Evolutionary conservation across 2,888 invertebrate species (phyloP), one percentile per base, ranked within the genome.

Genomic region (Acrobasis suavella): DNA sequence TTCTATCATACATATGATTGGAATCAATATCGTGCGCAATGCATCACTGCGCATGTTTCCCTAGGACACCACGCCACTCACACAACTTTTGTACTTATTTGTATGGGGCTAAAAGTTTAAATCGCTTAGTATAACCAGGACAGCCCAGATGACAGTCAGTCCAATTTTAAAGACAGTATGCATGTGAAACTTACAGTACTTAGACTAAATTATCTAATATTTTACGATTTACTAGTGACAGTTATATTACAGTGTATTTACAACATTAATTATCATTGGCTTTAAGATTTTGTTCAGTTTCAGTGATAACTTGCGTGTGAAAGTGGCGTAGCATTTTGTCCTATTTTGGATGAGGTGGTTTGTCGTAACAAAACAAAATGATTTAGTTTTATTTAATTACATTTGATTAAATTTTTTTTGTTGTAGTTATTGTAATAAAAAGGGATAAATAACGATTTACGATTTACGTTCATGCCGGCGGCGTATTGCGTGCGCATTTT

Each of bases 1-100:
- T 81, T 72, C 78, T 72, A 76, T 75, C 80, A 75, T 83, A 85
- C 87, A 85, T 83, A 82, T 87, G 85, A 87, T 83, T 83, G 83
- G 80, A 88, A 91, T 91, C 91, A 87, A 91, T 91, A 91, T 82
- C 75, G 70, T 92, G 91, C 91, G 91, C 91, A 89, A 81, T 87
- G 85, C 85, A 87, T 80, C 84, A 91, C 75, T 83, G 90, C 91
- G 91, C 91, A 92, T 83, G 87, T 89, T 88, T 85, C 80, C 75
- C 81, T 80, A 77, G 75, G 68, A 74, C 62, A 59, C 62, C 49
- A 39, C 15, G 9, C 3, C n/a, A 15, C 51, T 17, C 65, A 72
- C 12, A 54, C 9, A 83, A 66, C 69, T 64, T 69, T 60, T 60
- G 67, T 77, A 69, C 42, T 70, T 83, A 67, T 5, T 0, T 0